Conservation (phyloP, 2,113 vertebrate species). For the Macrotis lagotis region DNA sequence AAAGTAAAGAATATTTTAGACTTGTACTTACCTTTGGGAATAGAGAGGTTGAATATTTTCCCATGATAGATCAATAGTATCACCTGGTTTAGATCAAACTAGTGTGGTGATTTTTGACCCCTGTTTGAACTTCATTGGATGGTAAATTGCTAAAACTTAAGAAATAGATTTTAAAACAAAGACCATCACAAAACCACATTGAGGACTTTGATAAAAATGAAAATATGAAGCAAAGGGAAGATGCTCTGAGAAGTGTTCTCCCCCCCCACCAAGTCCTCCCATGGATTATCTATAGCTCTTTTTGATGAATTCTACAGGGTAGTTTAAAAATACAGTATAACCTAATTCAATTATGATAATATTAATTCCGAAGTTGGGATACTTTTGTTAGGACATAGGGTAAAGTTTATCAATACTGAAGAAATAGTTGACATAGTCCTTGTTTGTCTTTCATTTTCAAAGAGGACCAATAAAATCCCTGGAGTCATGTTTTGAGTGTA, state of each 20-base stretch:
- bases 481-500: background rate
- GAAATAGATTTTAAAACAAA: background rate
- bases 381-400: background rate
- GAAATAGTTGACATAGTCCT: no score
- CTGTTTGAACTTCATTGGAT: conserved; percentile 29
- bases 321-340: conserved; percentile 24
- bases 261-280: no score
- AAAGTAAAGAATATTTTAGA: conserved; percentile 41
- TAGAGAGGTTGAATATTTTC: background rate
- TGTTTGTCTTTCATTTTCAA: background rate
- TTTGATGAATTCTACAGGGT: conserved; percentile 49
- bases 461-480: background rate
- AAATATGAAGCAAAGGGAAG: conserved; percentile 16
- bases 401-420: background rate
- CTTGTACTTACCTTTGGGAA: conserved; percentile 24
- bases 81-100: conserved; percentile 39
- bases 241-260: no score
- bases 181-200: background rate
- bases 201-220: background rate
- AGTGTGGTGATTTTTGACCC: conserved; percentile 45
- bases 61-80: conserved; percentile 6
- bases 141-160: conserved; percentile 33
- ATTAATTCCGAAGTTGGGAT: conserved; percentile 30
- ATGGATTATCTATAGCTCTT: conserved; percentile 6
- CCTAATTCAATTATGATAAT: background rate